Conservation (phyloP, 53 echinoderm and acorn worm genomes). For the Arbacia lixula region DNA sequence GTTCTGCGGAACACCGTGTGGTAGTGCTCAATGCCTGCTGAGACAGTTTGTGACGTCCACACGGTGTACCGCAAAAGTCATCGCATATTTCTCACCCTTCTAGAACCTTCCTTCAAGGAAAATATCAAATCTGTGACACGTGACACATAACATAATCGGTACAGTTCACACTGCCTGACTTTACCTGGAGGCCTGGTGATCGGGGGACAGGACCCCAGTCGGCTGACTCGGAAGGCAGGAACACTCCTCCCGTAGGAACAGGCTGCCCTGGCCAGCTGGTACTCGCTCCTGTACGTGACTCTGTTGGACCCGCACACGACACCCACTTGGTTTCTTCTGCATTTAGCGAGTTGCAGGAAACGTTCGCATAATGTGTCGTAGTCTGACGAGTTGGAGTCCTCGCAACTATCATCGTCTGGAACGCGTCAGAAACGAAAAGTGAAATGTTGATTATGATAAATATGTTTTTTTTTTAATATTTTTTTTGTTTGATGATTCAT, state of each 20-base stretch:
- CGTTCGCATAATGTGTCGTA: conserved; percentile 17
- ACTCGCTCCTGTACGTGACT: conserved; percentile 20
- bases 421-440: too few relatives aligned
- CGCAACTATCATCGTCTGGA: conserved; percentile 43
- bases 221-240: not conserved
- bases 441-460: too few relatives aligned
- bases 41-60: too few relatives aligned
- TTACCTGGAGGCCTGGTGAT: conserved; percentile 29
- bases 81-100: too few relatives aligned
- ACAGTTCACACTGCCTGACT: not conserved
- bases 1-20: too few relatives aligned
- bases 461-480: too few relatives aligned
- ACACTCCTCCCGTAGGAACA: conserved; percentile 2
- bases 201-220: not conserved
- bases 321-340: not conserved
- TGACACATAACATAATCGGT: too few relatives aligned
- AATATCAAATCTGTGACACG: too few relatives aligned
- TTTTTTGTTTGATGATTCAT: too few relatives aligned
- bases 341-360: conserved; percentile 2
- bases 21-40: too few relatives aligned
- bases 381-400: conserved; percentile 42
- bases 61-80: too few relatives aligned
- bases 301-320: conserved; percentile 32
- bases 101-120: too few relatives aligned
- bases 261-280: not conserved